These are phyloP conservation scores for Melipona beecheii DNA, from an alignment of 2,888 invertebrate species.

Conservation along the genomic window DNA sequence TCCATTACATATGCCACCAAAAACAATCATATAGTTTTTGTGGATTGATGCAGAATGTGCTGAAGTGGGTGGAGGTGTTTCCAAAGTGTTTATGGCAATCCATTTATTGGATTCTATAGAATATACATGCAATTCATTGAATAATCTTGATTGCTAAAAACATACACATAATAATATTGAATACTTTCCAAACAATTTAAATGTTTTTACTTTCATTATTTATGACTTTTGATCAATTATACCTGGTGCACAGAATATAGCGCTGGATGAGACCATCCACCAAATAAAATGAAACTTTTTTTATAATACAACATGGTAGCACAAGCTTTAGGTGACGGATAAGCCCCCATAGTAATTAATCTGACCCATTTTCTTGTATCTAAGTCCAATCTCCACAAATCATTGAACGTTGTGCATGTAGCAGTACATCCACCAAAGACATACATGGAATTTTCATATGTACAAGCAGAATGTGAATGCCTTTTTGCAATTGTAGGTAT, in stretches of 20 bases:
- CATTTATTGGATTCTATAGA: conserved; percentile 93
- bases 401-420: conserved; percentile 97
- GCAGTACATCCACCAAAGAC: conserved; percentile 98
- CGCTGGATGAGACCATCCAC: conserved; percentile 97
- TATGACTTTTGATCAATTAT: conserved; percentile 10
- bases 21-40: conserved; percentile 92
- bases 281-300: conserved; percentile 94
- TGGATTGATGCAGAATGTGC: conserved; percentile 97
- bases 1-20: conserved; percentile 87
- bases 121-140: conserved; percentile 96
- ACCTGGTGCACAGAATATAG: conserved; percentile 93
- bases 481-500: conserved; percentile 93
- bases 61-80: conserved; percentile 92
- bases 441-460: conserved; percentile 94
- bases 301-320: conserved; percentile 96
- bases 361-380: conserved; percentile 93
- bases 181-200: not conserved
- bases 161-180: conserved; percentile 14
- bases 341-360: conserved; percentile 92
- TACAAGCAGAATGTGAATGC: conserved; percentile 96
- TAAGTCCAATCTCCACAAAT: conserved; percentile 97
- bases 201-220: not conserved
- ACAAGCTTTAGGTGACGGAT: conserved; percentile 98
- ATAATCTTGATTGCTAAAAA: conserved; percentile 90
- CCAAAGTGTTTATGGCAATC: conserved; percentile 87